Evolutionary conservation across 2,888 invertebrate genomes (phyloP).

Genomic region (Hypolimnas misippus): DNA sequence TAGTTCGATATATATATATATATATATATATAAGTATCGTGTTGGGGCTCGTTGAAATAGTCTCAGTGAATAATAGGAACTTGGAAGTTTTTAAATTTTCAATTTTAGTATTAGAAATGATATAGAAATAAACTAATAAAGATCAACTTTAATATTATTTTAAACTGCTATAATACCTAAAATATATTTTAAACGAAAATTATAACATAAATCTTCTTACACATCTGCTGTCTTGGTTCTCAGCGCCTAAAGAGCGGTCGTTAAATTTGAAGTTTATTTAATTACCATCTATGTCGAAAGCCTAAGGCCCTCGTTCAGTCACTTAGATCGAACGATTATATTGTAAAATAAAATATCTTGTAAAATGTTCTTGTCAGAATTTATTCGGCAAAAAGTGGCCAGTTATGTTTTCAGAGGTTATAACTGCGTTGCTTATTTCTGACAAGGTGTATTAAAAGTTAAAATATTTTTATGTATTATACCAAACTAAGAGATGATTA

Average conservation of each 20-base stretch:
- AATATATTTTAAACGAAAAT: background rate
- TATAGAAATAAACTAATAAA: no score
- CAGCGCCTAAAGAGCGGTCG: background rate
- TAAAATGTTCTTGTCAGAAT: conserved; percentile 27
- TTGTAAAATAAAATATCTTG: conserved; percentile 30
- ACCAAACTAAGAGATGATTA: no score
- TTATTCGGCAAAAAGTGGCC: conserved; percentile 24
- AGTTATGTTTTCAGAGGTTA: conserved; percentile 17
- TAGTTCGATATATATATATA: no score
- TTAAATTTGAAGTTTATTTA: conserved; percentile 27
- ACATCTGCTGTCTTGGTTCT: background rate
- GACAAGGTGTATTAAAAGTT: no score
- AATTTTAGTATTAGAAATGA: no score
- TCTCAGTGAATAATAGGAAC: no score
- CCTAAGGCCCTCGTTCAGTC: conserved; percentile 21
- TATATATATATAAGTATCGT: no score
- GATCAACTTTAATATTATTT: no score
- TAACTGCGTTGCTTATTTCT: background rate
- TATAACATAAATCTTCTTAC: background rate
- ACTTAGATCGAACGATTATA: conserved; percentile 31
- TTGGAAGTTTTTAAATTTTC: no score
- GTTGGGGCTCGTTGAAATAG: no score
- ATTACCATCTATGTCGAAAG: conserved; percentile 32
- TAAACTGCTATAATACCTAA: no score
- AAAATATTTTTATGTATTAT: no score